These are phyloP conservation scores for Maniola hyperantus DNA, from an alignment of 2,888 invertebrate species.

Conservation along the genomic window DNA sequence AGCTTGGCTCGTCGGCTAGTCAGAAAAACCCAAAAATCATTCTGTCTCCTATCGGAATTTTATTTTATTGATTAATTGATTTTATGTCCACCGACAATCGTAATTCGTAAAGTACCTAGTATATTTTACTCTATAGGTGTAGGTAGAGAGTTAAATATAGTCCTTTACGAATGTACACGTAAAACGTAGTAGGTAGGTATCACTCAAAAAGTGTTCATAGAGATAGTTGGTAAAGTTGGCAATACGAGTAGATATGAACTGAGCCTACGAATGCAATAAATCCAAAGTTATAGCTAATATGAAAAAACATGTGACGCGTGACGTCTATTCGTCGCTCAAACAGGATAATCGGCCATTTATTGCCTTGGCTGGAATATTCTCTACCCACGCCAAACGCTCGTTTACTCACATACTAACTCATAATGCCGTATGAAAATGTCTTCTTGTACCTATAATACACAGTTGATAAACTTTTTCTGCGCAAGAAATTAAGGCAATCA, in stretches of 20 bases:
- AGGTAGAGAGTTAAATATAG: no score
- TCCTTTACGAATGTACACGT: not conserved
- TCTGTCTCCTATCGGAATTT: no score
- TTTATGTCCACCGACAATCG: no score
- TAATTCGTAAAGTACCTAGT: no score
- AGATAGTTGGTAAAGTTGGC: not conserved
- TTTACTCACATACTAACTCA: slow-evolving; percentile 61
- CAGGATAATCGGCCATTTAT: slow-evolving; percentile 77
- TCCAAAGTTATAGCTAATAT: slow-evolving; percentile 51
- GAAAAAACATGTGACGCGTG: slow-evolving; percentile 64
- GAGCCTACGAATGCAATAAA: slow-evolving; percentile 27
- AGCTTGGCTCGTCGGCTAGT: no score
- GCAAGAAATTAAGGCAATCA: slow-evolving; percentile 21
- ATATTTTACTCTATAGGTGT: no score
- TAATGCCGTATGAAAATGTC: slow-evolving; percentile 29
- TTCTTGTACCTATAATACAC: slow-evolving; percentile 7
- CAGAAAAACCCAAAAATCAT: no score
- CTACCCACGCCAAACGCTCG: slow-evolving; percentile 77
- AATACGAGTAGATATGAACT: slow-evolving; percentile 3
- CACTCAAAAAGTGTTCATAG: not conserved
- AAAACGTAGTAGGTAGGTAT: not conserved
- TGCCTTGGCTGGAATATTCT: slow-evolving; percentile 74
- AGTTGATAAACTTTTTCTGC: slow-evolving; percentile 5
- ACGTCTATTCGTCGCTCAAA: slow-evolving; percentile 70
- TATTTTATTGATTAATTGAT: no score